A percentile compares a stretch with the other conserved stretches of the same genome.
phyloP scores from a whole-genome alignment of 2,888 invertebrate genomes.

The Rapana venosa region DNA sequence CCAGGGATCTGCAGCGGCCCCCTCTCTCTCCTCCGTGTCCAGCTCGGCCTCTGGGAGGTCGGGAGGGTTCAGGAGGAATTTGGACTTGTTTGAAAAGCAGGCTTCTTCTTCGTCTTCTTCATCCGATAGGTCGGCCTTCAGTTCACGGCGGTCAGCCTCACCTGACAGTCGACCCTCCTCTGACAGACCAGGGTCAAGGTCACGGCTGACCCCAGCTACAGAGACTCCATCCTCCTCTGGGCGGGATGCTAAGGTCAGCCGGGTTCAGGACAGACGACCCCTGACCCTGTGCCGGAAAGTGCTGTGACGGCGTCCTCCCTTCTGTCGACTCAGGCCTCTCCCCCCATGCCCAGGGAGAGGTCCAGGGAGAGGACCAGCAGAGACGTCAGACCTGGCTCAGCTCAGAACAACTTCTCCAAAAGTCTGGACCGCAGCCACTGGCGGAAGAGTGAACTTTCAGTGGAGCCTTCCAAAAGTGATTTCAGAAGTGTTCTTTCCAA shows the following conservation, averaged over 20 bases:
- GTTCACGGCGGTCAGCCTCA: background rate
- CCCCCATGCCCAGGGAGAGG: background rate
- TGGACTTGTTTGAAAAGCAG: constrained; percentile 32
- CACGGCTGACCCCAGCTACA: background rate
- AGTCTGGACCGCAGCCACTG: background rate
- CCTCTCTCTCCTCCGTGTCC: background rate
- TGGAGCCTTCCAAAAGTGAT: constrained; percentile 45
- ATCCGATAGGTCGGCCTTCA: background rate
- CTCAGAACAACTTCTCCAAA: background rate
- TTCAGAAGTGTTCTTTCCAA: constrained; percentile 50
- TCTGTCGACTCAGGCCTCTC: background rate
- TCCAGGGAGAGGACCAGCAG: background rate
- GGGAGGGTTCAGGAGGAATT: constrained; percentile 2
- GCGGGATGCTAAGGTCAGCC: background rate
- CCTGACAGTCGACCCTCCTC: background rate
- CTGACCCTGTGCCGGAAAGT: background rate
- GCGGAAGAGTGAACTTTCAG: background rate
- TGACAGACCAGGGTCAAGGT: background rate
- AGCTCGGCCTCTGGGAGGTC: background rate
- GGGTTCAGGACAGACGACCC: background rate
- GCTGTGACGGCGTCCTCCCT: background rate
- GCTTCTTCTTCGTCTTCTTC: background rate
- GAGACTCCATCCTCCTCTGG: background rate
- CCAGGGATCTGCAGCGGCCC: background rate
- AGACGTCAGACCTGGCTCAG: background rate